phyloP scores from a whole-genome alignment of 2,888 invertebrate genomes.

The Ceramica pisi region DNA sequence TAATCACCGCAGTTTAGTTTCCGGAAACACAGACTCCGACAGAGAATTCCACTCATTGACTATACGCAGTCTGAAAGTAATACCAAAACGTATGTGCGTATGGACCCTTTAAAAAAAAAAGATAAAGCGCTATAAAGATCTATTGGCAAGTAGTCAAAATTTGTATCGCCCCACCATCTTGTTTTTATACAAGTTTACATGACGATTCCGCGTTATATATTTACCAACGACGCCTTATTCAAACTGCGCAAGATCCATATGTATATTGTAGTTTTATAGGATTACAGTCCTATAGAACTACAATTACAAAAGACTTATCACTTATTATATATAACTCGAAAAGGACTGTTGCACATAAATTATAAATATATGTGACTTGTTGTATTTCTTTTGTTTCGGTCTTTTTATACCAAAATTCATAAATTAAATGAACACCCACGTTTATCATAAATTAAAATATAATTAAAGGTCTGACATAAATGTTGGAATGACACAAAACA shows the following conservation, averaged over 20 bases:
- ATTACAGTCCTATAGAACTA: background rate
- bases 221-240: background rate
- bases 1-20: no score
- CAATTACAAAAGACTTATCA: background rate
- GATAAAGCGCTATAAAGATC: no score
- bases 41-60: no score
- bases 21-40: no score
- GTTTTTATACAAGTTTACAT: no score
- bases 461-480: background rate
- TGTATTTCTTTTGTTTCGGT: background rate
- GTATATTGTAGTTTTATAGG: no score
- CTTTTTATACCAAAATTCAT: background rate
- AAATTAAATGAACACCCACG: background rate
- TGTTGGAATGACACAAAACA: background rate
- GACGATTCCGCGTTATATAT: no score
- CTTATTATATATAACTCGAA: background rate
- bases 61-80: no score
- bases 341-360: background rate
- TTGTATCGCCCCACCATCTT: no score
- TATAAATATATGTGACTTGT: background rate
- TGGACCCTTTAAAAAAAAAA: no score
- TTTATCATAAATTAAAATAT: constrained; percentile 14
- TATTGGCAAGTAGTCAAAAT: no score
- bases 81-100: no score
- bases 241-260: background rate